A percentile compares a stretch with the other conserved stretches of the same genome.
phyloP scores from a whole-genome alignment of 2,888 invertebrate genomes.

The Orthonychiurus folsomi region DNA sequence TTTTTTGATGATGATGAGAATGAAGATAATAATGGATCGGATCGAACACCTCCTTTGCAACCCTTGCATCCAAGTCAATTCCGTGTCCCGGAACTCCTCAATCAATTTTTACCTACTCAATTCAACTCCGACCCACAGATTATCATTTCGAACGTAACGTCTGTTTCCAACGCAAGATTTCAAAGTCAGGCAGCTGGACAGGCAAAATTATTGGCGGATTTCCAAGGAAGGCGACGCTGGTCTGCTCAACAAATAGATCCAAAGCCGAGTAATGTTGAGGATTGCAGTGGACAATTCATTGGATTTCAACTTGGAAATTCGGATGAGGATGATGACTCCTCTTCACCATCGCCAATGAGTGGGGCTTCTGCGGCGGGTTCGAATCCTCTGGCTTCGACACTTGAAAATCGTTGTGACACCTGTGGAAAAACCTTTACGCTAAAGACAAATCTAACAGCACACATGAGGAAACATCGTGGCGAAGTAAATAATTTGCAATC shows the following conservation, averaged over 20 bases:
- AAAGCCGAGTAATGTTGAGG: neutral
- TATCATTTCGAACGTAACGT: neutral
- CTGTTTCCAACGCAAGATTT: neutral
- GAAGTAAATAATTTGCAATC: slow-evolving; percentile 24
- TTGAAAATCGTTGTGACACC: slow-evolving; percentile 24
- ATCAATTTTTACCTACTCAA: neutral
- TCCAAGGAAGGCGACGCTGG: neutral
- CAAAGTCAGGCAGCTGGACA: neutral
- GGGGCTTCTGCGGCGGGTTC: neutral
- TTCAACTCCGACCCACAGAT: too few species aligned
- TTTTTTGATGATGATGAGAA: neutral
- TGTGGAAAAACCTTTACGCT: slow-evolving; percentile 35
- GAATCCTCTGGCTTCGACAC: neutral
- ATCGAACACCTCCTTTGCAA: neutral
- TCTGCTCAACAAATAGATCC: neutral
- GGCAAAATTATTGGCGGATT: neutral
- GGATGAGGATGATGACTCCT: neutral
- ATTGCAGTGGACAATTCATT: neutral
- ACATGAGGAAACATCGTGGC: slow-evolving; percentile 27
- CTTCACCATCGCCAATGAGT: neutral
- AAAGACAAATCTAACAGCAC: slow-evolving; percentile 31
- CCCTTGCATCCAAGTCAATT: neutral
- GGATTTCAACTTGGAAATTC: neutral
- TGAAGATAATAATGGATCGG: neutral
- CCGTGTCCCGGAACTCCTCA: neutral